Conservation (phyloP, 1,140 invertebrate genomes). For the Scaptomyza hsui region DNA sequence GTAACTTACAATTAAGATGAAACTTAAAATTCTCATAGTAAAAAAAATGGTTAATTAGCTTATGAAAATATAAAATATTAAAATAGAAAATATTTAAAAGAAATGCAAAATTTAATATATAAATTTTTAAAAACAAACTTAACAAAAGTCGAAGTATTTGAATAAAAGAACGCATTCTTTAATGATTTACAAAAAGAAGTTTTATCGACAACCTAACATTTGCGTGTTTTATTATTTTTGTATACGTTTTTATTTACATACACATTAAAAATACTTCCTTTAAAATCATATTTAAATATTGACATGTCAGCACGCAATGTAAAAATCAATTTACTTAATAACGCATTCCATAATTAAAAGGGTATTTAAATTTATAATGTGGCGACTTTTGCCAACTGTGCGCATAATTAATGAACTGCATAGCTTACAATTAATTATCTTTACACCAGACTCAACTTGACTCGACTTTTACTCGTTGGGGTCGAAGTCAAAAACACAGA, state of each 20-base stretch:
- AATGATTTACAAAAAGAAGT: too few relatives aligned
- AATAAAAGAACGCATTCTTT: too few relatives aligned
- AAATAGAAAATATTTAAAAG: too few relatives aligned
- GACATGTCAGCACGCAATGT: slow-evolving; percentile 15
- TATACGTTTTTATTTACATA: slow-evolving; percentile 1
- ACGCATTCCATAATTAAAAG: slow-evolving; percentile 21
- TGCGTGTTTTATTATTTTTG: background rate
- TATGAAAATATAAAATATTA: too few relatives aligned
- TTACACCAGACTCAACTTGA: slow-evolving; percentile 2
- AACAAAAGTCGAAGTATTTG: too few relatives aligned
- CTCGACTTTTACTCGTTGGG: too few relatives aligned
- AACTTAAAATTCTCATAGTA: too few relatives aligned
- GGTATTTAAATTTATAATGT: slow-evolving; percentile 21
- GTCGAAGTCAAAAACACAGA: slow-evolving; percentile 3
- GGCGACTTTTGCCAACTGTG: slow-evolving; percentile 20
- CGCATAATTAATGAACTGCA: slow-evolving; percentile 51
- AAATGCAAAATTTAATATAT: too few relatives aligned
- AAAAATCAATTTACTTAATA: slow-evolving; percentile 13
- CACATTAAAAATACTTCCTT: background rate
- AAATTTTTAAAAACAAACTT: too few relatives aligned
- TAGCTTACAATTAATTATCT: slow-evolving; percentile 23
- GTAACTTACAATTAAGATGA: too few relatives aligned
- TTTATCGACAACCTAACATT: too few relatives aligned
- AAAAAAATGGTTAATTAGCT: too few relatives aligned
- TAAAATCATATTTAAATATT: background rate